A percentile compares a stretch with the other conserved stretches of the same genome.
Conservation (phyloP, 1,140 invertebrate species). For the Tyrophagus putrescentiae region DNA sequence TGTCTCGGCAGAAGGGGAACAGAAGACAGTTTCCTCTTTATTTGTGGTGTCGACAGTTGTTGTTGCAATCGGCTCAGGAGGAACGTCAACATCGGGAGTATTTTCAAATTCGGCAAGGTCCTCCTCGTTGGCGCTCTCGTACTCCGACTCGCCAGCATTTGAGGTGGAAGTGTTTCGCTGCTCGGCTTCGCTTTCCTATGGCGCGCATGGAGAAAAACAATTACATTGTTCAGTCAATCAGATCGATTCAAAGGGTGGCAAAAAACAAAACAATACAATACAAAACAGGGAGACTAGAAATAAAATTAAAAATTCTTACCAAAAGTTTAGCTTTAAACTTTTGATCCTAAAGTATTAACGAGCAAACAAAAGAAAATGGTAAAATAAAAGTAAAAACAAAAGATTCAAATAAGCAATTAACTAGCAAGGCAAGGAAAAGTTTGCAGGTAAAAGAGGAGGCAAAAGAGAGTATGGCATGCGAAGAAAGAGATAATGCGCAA, state of each 20-base stretch:
- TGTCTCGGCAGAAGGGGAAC: too few species aligned
- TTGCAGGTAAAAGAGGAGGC: too few species aligned
- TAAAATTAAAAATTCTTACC: constrained; percentile 9
- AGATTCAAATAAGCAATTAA: not conserved
- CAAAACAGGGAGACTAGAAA: not conserved
- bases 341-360: not conserved
- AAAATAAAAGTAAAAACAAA: too few species aligned
- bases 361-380: not conserved
- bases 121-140: constrained; percentile 30
- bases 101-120: constrained; percentile 19
- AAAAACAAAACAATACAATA: not conserved
- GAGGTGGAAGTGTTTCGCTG: constrained; percentile 18
- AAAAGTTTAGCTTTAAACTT: constrained; percentile 12
- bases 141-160: constrained; percentile 27
- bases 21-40: constrained; percentile 23
- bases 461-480: too few species aligned
- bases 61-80: constrained; percentile 3
- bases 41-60: constrained; percentile 21
- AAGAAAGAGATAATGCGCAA: too few species aligned
- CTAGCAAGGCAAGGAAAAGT: not conserved
- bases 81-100: not conserved
- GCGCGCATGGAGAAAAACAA: not conserved
- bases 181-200: constrained; percentile 19
- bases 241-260: not conserved
- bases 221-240: not conserved